Conservation (phyloP, 2,888 invertebrate genomes). For the Sminthurinus aureus region DNA sequence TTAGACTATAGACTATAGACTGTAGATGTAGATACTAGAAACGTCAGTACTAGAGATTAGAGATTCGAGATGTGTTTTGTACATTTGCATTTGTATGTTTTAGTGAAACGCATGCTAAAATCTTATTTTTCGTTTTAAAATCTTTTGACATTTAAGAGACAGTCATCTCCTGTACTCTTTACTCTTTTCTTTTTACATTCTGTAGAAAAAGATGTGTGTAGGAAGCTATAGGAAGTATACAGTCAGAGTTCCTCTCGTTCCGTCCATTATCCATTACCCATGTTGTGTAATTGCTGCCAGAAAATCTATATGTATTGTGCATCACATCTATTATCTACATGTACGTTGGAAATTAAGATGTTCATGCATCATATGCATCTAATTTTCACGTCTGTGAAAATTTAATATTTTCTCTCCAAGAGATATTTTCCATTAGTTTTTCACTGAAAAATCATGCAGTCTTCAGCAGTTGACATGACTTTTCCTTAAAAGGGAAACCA, state of each 20-base stretch:
- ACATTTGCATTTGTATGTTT: too few relatives aligned
- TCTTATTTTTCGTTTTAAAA: neutral
- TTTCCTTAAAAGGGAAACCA: too few relatives aligned
- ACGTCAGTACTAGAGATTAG: too few relatives aligned
- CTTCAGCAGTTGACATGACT: too few relatives aligned
- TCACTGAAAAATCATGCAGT: neutral
- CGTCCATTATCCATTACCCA: neutral
- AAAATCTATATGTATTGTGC: slow-evolving; percentile 1
- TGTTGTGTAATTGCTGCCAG: slow-evolving; percentile 34
- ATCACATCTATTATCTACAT: neutral
- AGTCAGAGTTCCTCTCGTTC: neutral
- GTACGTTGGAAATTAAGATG: neutral
- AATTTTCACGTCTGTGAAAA: neutral
- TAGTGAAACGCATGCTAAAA: too few relatives aligned
- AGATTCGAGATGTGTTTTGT: too few relatives aligned
- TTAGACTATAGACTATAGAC: too few relatives aligned
- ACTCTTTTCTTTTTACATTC: neutral
- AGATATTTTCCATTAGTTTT: neutral
- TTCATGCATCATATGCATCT: neutral
- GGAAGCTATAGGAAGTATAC: slow-evolving; percentile 18
- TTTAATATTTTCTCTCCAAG: neutral
- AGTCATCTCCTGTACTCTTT: too few relatives aligned
- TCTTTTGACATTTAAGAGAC: slow-evolving; percentile 13
- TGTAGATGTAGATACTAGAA: too few relatives aligned
- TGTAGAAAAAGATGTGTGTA: slow-evolving; percentile 24